A percentile compares a stretch with the other conserved stretches of the same genome.
phyloP scores from a whole-genome alignment of 2,888 invertebrate genomes.

The Ochropacha duplaris region DNA sequence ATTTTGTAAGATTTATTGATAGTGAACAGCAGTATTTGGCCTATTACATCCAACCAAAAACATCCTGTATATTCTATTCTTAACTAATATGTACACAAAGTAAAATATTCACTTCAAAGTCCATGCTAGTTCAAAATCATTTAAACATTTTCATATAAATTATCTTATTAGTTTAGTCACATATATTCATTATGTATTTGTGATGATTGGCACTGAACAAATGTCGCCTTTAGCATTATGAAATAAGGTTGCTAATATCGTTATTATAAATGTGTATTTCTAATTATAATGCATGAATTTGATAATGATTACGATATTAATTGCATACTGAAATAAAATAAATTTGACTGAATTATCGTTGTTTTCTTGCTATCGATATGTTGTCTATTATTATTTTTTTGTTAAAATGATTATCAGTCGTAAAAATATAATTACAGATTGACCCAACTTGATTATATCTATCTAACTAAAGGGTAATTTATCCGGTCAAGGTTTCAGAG shows the following conservation, averaged over 20 bases:
- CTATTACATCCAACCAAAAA: no score
- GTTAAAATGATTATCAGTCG: not conserved
- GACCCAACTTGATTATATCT: not conserved
- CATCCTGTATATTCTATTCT: not conserved
- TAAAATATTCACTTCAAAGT: not conserved
- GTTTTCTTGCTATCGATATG: constrained; percentile 32
- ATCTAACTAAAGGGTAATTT: not conserved
- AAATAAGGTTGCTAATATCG: constrained; percentile 17
- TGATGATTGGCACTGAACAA: not conserved
- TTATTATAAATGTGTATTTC: constrained; percentile 12
- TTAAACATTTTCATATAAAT: not conserved
- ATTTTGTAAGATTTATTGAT: no score
- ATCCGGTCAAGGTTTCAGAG: not conserved
- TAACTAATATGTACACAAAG: not conserved
- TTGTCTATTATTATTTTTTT: constrained; percentile 6
- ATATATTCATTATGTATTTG: not conserved
- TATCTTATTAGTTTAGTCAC: not conserved
- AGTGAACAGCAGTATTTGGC: no score
- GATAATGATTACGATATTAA: constrained; percentile 30
- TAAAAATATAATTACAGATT: not conserved
- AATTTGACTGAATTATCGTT: constrained; percentile 40
- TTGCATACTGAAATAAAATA: constrained; percentile 41
- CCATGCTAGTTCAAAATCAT: not conserved
- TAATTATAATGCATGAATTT: constrained; percentile 20
- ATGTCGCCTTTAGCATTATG: not conserved